phyloP scores from a whole-genome alignment of 2,113 vertebrate species.

The Lagopus muta region DNA sequence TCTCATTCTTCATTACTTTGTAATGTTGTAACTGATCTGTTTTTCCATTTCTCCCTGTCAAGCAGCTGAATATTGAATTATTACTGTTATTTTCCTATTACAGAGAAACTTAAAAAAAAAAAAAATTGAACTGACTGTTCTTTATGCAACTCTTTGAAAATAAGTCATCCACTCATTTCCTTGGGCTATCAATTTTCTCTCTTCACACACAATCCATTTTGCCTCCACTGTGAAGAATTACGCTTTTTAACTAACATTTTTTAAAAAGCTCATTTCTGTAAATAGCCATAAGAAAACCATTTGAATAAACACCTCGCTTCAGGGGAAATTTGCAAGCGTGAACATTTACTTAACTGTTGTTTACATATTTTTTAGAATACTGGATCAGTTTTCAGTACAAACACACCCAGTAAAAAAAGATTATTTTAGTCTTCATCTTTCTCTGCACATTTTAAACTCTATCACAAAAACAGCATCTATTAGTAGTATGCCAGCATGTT shows the following conservation, averaged over 20 bases:
- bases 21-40: not conserved
- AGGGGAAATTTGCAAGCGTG: not conserved
- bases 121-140: not conserved
- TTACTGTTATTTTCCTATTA: not conserved
- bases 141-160: not conserved
- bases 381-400: not conserved
- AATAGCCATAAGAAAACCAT: not conserved
- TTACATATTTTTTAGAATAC: not conserved
- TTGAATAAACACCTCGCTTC: not conserved
- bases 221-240: not conserved
- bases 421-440: not conserved
- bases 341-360: not conserved
- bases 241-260: not conserved
- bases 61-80: not conserved
- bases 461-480: not conserved
- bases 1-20: not conserved
- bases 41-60: not conserved
- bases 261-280: not conserved
- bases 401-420: not conserved
- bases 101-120: not conserved
- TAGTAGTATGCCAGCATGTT: not conserved
- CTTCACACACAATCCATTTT: not conserved
- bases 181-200: not conserved
- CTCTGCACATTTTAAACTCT: not conserved
- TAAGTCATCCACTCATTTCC: not conserved